phyloP scores from a whole-genome alignment of 2,797 vertebrate species.

The Diceros bicornis region DNA sequence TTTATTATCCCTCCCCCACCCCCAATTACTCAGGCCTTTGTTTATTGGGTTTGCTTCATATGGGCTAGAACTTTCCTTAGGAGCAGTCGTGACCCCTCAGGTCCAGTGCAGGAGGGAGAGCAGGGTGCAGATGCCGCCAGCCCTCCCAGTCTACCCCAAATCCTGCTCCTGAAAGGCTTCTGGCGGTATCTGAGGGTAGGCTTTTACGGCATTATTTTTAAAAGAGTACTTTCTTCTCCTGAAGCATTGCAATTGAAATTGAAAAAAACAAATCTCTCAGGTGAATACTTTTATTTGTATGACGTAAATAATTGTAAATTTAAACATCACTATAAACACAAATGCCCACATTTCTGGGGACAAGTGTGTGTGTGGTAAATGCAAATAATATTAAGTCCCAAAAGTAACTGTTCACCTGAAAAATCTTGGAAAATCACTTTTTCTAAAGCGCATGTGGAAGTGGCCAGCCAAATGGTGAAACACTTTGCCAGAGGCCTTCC shows the following conservation, averaged over 20 bases:
- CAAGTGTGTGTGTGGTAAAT: neutral
- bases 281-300: neutral
- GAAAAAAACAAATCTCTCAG: neutral
- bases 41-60: neutral
- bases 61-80: neutral
- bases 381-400: neutral
- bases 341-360: neutral
- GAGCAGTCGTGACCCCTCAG: no score
- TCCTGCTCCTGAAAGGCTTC: slow-evolving; percentile 34
- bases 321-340: slow-evolving; percentile 24
- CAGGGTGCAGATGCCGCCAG: neutral
- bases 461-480: slow-evolving; percentile 54
- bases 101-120: accelerated
- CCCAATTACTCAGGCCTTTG: neutral
- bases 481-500: slow-evolving; percentile 65
- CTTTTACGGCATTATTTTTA: neutral
- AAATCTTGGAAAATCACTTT: slow-evolving; percentile 4
- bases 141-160: neutral
- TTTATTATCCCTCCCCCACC: neutral
- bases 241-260: neutral
- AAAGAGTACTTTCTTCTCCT: slow-evolving; percentile 41
- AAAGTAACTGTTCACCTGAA: slow-evolving; percentile 46
- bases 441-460: neutral
- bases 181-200: neutral
- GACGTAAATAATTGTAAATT: slow-evolving; percentile 6